Base-by-base conservation (phyloP, 2,113 vertebrate genomes). In the Brachyhypopomus occidentalis region DNA sequence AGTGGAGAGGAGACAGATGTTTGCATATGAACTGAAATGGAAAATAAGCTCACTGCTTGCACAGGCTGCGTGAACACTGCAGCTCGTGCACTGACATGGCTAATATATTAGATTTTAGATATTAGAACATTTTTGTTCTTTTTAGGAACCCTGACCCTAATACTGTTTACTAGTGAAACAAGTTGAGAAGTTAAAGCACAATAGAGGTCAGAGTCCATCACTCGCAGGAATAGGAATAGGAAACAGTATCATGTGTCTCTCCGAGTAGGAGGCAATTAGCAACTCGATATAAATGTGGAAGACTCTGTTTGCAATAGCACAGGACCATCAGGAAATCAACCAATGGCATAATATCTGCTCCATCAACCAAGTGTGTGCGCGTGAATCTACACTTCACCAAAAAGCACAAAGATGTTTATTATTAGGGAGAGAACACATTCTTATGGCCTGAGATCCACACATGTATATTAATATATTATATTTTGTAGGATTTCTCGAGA, bases 1-100 rank as follows among this genome's bases (percentile, higher is more conserved):
- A 87, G n/a, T n/a, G n/a, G n/a, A 85, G 78, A 59, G 77, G 11
- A 83, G 79, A 85, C 90, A 92, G 92, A 93, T 93, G 91, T 91
- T 93, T 87, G 90, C 90, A 91, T 91, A 84, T 87, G 88, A 91
- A 92, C 89, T 75, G 84, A 84, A 85, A 85, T 60, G 55, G 77
- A 86, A 82, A 86, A 84, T 75, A 36, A 77, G 22, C 66, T 84
- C 81, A 72, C 83, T 88, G 88, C 52, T 17, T 3, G 78, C 56
- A 56, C 73, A 87, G 81, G 80, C 73, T 56, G 58, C 72, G 88
- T 78, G 86, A 92, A 86, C 88, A 89, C 88, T 88, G 87, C 36
- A 56, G 75, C 78, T 80, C 82, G 86, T 79, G 77, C 79, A 73
- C 19, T 22, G 8, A 22, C 34, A 70, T 38, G 34, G 30, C 66